phyloP scores from a whole-genome alignment of 2,113 vertebrate genomes.

The Rhinolophus sinicus region DNA sequence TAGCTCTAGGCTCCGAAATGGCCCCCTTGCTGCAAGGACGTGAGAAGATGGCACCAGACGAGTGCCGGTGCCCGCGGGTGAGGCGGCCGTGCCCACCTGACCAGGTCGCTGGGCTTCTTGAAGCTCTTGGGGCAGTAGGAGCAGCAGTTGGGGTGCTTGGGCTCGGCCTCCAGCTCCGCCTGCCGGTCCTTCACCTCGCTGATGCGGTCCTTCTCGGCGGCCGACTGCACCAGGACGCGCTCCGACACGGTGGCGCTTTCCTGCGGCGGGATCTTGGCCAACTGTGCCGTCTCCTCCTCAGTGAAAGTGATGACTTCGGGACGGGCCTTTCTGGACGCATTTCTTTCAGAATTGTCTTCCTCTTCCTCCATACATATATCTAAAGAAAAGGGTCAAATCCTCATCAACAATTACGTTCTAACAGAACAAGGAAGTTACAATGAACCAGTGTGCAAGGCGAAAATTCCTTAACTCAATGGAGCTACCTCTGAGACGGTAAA shows the following conservation, averaged over 20 bases:
- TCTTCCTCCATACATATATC: conserved; percentile 89
- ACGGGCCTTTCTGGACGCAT: conserved; percentile 88
- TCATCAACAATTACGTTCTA: background rate
- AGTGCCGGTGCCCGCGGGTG: too few species aligned
- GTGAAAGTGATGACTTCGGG: conserved; percentile 97
- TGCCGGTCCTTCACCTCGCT: conserved; percentile 97
- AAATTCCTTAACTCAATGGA: background rate
- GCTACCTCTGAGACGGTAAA: background rate
- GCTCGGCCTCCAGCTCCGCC: conserved; percentile 94
- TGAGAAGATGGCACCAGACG: too few species aligned
- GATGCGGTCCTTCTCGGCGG: conserved; percentile 96
- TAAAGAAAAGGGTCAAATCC: conserved; percentile 24
- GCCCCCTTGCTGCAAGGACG: too few species aligned
- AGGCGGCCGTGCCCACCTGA: conserved; percentile 89
- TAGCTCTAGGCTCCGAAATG: too few species aligned
- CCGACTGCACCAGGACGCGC: conserved; percentile 96
- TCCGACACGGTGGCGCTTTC: conserved; percentile 96
- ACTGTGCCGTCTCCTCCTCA: conserved; percentile 95
- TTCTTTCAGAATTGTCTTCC: conserved; percentile 88
- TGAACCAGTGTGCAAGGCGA: accelerated
- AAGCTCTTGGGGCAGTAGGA: conserved; percentile 97
- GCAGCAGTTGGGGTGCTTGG: conserved; percentile 97
- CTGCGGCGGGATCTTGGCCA: conserved; percentile 93
- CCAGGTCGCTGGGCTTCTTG: conserved; percentile 98
- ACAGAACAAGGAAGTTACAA: background rate